These are phyloP conservation scores for Eupleurogrammus muticus DNA, from an alignment of 2,797 vertebrate species.

Conservation along the genomic window DNA sequence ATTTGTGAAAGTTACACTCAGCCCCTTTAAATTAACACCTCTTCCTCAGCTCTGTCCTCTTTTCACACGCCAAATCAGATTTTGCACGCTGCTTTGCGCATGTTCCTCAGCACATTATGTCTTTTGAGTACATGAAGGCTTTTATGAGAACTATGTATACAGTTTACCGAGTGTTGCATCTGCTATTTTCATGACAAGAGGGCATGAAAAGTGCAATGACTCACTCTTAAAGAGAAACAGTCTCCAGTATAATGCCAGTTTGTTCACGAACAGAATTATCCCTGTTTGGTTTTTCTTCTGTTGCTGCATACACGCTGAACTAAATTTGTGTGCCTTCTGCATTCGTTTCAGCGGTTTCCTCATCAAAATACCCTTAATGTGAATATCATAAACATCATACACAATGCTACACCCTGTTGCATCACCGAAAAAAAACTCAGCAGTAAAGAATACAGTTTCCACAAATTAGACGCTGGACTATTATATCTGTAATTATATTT, in stretches of 20 bases:
- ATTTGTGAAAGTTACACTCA: no score
- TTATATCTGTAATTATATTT: slow-evolving; percentile 7
- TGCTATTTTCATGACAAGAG: slow-evolving; percentile 19
- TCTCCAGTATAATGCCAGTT: slow-evolving; percentile 14
- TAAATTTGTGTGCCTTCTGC: slow-evolving; percentile 17
- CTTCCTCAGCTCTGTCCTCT: no score
- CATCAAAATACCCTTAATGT: slow-evolving; percentile 20
- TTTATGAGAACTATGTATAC: slow-evolving; percentile 1
- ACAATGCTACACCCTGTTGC: slow-evolving; percentile 32
- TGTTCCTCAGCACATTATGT: not conserved
- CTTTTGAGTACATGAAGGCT: slow-evolving; percentile 1
- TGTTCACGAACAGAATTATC: slow-evolving; percentile 32
- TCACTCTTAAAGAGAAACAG: slow-evolving; percentile 25
- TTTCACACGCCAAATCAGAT: not conserved
- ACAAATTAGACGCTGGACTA: slow-evolving; percentile 12
- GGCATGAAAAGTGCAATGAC: slow-evolving; percentile 25
- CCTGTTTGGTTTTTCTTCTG: slow-evolving; percentile 16
- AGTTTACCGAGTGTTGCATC: slow-evolving; percentile 5
- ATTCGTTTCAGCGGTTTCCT: slow-evolving; percentile 38
- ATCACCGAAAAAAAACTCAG: slow-evolving; percentile 48
- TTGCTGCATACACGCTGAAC: slow-evolving; percentile 17
- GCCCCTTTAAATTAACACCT: no score
- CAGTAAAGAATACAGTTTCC: slow-evolving; percentile 13
- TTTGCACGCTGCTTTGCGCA: not conserved
- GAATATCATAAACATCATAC: slow-evolving; percentile 23